Conservation (phyloP, 2,113 vertebrate species). For the Phylloscopus trochilus region DNA sequence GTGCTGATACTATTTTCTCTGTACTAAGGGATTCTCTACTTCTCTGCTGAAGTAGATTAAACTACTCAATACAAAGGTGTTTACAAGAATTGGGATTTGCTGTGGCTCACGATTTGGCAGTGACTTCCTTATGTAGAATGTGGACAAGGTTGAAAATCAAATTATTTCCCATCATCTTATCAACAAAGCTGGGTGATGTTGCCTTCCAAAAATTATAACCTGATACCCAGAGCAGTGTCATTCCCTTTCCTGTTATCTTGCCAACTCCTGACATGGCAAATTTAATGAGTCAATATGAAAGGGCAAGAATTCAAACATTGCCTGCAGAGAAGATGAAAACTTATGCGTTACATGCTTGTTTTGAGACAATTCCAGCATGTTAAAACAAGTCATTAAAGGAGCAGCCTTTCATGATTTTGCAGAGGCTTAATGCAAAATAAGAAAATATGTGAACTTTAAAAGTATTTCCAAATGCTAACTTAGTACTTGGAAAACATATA, state of each 20-base stretch:
- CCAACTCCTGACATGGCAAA: not conserved
- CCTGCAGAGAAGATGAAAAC: not conserved
- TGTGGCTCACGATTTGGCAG: not conserved
- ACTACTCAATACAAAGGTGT: not conserved
- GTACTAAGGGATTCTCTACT: not conserved
- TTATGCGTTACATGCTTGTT: not conserved
- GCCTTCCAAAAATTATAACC: not conserved
- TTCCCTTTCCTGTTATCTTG: not conserved
- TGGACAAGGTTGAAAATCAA: not conserved
- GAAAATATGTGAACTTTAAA: not conserved
- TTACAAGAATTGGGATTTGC: not conserved
- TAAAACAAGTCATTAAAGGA: not conserved
- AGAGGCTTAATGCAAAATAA: not conserved
- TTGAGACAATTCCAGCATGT: not conserved
- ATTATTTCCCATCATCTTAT: not conserved
- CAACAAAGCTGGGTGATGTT: not conserved
- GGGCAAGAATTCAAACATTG: not conserved
- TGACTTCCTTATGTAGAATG: not conserved
- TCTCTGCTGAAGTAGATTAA: not conserved
- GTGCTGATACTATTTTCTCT: not conserved
- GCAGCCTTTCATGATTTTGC: not conserved
- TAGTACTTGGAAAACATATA: not conserved
- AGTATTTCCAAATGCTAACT: not conserved
- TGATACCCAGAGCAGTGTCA: not conserved
- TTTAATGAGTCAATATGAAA: not conserved